Base-by-base conservation (phyloP, 2,888 invertebrate genomes). In the Suillia variegata region DNA sequence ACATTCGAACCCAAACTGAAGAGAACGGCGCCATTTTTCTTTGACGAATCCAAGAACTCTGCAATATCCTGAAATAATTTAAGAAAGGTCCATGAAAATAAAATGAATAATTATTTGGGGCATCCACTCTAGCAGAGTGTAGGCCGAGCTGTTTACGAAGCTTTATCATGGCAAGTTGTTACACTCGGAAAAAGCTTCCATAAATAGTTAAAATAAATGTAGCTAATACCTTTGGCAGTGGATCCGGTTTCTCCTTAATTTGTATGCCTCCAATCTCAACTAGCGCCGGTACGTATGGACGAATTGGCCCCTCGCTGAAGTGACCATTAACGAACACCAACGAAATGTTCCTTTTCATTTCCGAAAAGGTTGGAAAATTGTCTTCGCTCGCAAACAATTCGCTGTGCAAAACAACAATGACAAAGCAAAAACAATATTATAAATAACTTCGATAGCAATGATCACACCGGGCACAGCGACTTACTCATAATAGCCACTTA, bases 1-100 rank as follows among this genome's bases (percentile, higher is more conserved):
- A 83, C 63, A 56, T 83, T 83, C 1, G 83, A 80, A 1, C 84
- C 84, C 64, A 84, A 71, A 61, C 83, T 83, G 59, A 84, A 81
- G 22, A 79, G 77, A 18, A 84, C 77, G 1, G 80, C 82, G 0
- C 84, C 84, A 64, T 87, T 83, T 20, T 78, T 62, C 2, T 75
- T 73, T 2, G 76, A 75, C 1, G 66, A 69, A 34, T 80, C 73
- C 15, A 84, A 59, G 34, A 80, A 80, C 22, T 77, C 67, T 56
- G 78, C 64, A 12, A 84, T 69, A 18, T 82, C 80, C 74, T 81
- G n/a, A n/a, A 24, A 5, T 59, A 66, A 22, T n/a, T 17, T 8
- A 38, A 10, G 26, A 18, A 52, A 33, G 2, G 20, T 49, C 12
- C 12, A 12, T 12, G 31, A 31, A 31, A 12, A 8, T 31, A 12